Evolutionary conservation across 2,113 vertebrate genomes (phyloP).

Genomic region (Coryphaenoides rupestris): DNA sequence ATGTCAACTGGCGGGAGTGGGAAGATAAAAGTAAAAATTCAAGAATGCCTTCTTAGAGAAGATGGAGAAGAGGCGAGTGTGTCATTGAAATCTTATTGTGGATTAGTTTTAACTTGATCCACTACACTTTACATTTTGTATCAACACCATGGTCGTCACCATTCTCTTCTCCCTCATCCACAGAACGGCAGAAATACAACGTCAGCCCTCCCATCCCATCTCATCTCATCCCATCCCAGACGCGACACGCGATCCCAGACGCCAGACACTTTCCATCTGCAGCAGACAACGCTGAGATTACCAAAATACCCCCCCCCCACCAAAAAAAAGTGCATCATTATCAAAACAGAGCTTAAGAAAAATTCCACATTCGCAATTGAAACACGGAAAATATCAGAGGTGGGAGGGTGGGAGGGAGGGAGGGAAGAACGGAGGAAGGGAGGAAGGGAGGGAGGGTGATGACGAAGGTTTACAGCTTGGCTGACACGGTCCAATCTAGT

Average conservation of each 20-base stretch:
- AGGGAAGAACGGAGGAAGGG: slow-evolving; percentile 32
- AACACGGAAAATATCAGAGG: neutral
- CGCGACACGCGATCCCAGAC: slow-evolving; percentile 6
- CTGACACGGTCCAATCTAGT: too few relatives aligned
- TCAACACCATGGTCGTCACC: neutral
- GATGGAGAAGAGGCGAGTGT: too few relatives aligned
- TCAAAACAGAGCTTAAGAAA: slow-evolving; percentile 12
- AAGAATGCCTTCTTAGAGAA: too few relatives aligned
- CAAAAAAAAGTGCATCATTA: slow-evolving; percentile 2
- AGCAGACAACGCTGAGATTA: slow-evolving; percentile 20
- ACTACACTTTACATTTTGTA: too few relatives aligned
- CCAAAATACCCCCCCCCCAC: neutral
- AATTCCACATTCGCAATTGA: neutral
- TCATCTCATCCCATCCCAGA: slow-evolving; percentile 17
- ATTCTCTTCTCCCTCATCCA: neutral
- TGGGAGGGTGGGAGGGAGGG: neutral
- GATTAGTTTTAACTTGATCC: too few relatives aligned
- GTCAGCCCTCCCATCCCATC: slow-evolving; percentile 8
- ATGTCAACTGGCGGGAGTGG: too few relatives aligned
- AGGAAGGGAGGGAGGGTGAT: too few relatives aligned
- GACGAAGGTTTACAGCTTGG: too few relatives aligned
- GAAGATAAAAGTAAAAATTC: too few relatives aligned
- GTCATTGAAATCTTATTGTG: too few relatives aligned
- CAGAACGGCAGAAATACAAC: too few relatives aligned
- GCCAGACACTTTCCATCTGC: neutral